phyloP scores from a whole-genome alignment of 2,113 vertebrate genomes.

The Megalops atlanticus region DNA sequence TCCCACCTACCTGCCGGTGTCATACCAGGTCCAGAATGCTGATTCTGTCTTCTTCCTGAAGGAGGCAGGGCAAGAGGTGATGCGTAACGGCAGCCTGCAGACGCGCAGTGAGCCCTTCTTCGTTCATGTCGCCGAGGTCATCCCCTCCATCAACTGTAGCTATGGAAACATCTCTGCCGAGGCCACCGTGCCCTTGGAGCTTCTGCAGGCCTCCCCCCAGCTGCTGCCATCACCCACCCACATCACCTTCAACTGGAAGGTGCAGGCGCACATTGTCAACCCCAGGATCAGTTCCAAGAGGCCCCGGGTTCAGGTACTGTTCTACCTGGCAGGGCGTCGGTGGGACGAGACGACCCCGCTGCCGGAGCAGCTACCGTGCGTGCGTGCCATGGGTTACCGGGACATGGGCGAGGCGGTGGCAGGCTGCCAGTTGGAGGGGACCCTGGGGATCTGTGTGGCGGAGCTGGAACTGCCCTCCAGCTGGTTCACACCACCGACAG shows the following conservation, averaged over 20 bases:
- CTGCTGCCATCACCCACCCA: constrained; percentile 60
- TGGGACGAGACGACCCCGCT: constrained; percentile 77
- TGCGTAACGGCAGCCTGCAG: constrained; percentile 88
- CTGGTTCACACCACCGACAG: constrained; percentile 83
- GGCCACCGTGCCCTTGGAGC: constrained; percentile 73
- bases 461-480: constrained; percentile 82
- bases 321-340: constrained; percentile 84
- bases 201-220: constrained; percentile 73
- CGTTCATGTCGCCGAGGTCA: constrained; percentile 74
- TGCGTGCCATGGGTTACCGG: constrained; percentile 80
- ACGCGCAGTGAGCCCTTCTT: constrained; percentile 84
- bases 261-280: constrained; percentile 80
- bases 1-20: constrained; percentile 82
- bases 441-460: constrained; percentile 86
- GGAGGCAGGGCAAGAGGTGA: constrained; percentile 89
- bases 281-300: constrained; percentile 78
- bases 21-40: constrained; percentile 72
- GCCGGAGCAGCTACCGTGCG: constrained; percentile 77
- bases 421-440: constrained; percentile 82
- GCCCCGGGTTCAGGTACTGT: constrained; percentile 87
- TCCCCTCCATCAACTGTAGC: constrained; percentile 82
- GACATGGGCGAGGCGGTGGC: constrained; percentile 79
- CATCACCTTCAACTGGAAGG: constrained; percentile 79
- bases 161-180: constrained; percentile 84
- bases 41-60: constrained; percentile 87